Percentiles rank a stretch among this genome's conserved stretches.
These are phyloP conservation scores for Pycnomerus fuliginosus DNA, from an alignment of 2,888 invertebrate species.

Conservation along the genomic window DNA sequence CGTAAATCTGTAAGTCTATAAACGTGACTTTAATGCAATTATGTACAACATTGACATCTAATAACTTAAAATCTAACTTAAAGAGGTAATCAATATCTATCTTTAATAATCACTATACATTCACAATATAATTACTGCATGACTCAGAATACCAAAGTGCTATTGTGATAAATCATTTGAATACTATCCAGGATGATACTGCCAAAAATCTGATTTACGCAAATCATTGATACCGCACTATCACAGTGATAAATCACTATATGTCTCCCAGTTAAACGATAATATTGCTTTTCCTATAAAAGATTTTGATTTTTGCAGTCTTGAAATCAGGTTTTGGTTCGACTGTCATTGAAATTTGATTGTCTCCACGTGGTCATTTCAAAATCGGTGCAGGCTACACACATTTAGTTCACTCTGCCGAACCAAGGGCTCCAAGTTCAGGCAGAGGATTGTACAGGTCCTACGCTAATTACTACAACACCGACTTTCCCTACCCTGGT, in stretches of 20 bases:
- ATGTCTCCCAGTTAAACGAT: too few relatives aligned
- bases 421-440: constrained; percentile 32
- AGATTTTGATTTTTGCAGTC: too few relatives aligned
- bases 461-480: too few relatives aligned
- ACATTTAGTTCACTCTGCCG: constrained; percentile 21
- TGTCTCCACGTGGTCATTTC: constrained; percentile 13
- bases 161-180: neutral
- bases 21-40: constrained; percentile 49
- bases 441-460: constrained; percentile 23
- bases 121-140: constrained; percentile 17
- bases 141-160: constrained; percentile 2
- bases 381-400: constrained; percentile 9
- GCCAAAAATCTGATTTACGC: too few relatives aligned
- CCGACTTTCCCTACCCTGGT: too few relatives aligned
- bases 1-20: too few relatives aligned
- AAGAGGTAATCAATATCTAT: constrained; percentile 36
- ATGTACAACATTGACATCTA: constrained; percentile 50
- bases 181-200: neutral
- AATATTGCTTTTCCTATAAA: too few relatives aligned
- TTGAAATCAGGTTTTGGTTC: too few relatives aligned
- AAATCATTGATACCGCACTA: too few relatives aligned
- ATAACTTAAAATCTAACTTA: constrained; percentile 40
- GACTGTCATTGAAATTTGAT: too few relatives aligned
- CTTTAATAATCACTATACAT: constrained; percentile 33
- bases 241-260: too few relatives aligned